Evolutionary conservation across 2,113 vertebrate genomes (phyloP), one percentile per base, ranked within the genome.

Genomic region (Heterotis niloticus): DNA sequence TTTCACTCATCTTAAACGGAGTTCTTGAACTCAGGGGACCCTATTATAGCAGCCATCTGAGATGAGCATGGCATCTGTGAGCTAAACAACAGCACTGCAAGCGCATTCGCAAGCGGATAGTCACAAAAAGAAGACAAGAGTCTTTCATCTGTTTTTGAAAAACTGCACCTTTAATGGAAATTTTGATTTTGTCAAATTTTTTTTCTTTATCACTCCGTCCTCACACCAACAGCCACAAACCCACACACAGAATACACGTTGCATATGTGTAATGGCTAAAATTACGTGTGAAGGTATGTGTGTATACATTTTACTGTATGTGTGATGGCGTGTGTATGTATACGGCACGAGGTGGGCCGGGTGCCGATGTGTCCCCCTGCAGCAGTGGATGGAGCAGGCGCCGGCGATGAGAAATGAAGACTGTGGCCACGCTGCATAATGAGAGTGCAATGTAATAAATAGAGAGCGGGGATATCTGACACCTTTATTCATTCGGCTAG

Each of bases 401-500:
- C 26, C 13, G 0, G 28, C 59, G 4, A 44, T 76, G 74, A 76
- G 74, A 76, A 24, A 64, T 28, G 20, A n/a, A 60, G 17, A 20
- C 51, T 26, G 59, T 44, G 26, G 26, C 51, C 16, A 23, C 29
- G 24, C 76, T 78, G 26, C 54, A 57, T 69, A 78, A 68, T 29
- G 54, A 4, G 54, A 59, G n/a, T 68, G 17, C 10, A 0, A 18
- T 20, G 65, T 69, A 62, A 70, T 78, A 78, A 78, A 78, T 60
- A 70, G 66, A 67, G 56, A 1, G 18, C 5, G 13, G 56, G 34
- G 65, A 64, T 13, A 78, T 18, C 77, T 78, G 77, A 71, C 77
- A 78, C 67, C 24, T 78, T 78, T 78, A 69, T 69, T 78, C 77
- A 70, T 28, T 16, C n/a, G 17, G 23, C 76, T 78, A 78, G 77